phyloP scores from a whole-genome alignment of 1,140 invertebrate species.

The Aphis gossypii region DNA sequence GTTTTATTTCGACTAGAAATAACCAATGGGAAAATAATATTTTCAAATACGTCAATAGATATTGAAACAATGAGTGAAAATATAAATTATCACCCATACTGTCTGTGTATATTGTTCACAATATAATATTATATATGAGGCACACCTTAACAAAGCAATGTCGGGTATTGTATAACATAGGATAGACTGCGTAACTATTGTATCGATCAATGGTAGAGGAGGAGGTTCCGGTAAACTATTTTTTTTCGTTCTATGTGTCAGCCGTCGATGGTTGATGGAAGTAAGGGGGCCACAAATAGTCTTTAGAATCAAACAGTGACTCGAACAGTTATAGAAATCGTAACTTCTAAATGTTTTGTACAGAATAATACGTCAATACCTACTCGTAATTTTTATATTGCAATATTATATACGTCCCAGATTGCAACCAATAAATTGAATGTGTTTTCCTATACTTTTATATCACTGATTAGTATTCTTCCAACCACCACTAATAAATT shows the following conservation, averaged over 20 bases:
- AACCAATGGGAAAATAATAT: no score
- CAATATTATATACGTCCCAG: not conserved
- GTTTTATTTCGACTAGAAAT: no score
- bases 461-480: not conserved
- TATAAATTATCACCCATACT: not conserved
- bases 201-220: not conserved
- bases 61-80: no score
- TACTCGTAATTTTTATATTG: not conserved
- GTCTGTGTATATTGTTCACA: not conserved
- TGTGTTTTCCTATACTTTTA: not conserved
- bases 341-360: not conserved
- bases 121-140: not conserved
- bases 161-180: not conserved
- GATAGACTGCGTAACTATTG: not conserved
- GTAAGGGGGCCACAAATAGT: not conserved
- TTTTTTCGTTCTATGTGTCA: not conserved
- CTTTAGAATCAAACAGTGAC: not conserved
- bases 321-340: not conserved
- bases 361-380: not conserved
- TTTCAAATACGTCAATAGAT: no score
- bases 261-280: not conserved
- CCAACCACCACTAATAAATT: no score
- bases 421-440: not conserved
- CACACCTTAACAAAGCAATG: not conserved
- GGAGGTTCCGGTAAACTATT: not conserved